Percentiles rank a stretch among this genome's conserved stretches.
These are phyloP conservation scores for Leptodactylus fuscus DNA, from an alignment of 2,113 vertebrate species.

Conservation along the genomic window DNA sequence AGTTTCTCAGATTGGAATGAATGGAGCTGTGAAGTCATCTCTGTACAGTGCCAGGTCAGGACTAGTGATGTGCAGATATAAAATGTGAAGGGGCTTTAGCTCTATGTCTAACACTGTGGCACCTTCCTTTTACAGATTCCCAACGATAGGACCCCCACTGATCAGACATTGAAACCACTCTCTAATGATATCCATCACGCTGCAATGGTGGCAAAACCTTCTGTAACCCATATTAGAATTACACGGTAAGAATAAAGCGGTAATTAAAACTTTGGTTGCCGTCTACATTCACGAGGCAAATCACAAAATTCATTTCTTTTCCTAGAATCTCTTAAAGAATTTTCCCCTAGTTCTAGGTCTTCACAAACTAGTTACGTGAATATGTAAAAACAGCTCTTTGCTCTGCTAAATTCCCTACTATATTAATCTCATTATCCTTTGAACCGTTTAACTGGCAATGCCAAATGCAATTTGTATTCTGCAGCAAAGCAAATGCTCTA, in stretches of 20 bases:
- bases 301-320: neutral
- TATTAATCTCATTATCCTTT: conserved; percentile 99
- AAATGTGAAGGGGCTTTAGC: neutral
- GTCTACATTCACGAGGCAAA: no score
- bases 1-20: no score
- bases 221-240: no score
- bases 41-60: neutral
- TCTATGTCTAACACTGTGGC: neutral
- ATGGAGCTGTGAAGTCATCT: neutral
- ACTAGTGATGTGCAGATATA: neutral
- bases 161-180: neutral
- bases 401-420: conserved; percentile 94
- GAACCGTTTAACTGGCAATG: conserved; percentile 98
- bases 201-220: neutral
- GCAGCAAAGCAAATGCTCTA: conserved; percentile 94
- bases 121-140: neutral
- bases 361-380: conserved; percentile 77
- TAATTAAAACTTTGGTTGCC: no score
- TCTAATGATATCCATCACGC: neutral
- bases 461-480: conserved; percentile 99
- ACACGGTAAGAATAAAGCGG: no score
- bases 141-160: neutral
- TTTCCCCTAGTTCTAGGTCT: conserved; percentile 7
- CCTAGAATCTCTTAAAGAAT: neutral
- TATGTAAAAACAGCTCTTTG: conserved; percentile 75